phyloP scores from a whole-genome alignment of 2,888 invertebrate species.

The Notodonta ziczac region DNA sequence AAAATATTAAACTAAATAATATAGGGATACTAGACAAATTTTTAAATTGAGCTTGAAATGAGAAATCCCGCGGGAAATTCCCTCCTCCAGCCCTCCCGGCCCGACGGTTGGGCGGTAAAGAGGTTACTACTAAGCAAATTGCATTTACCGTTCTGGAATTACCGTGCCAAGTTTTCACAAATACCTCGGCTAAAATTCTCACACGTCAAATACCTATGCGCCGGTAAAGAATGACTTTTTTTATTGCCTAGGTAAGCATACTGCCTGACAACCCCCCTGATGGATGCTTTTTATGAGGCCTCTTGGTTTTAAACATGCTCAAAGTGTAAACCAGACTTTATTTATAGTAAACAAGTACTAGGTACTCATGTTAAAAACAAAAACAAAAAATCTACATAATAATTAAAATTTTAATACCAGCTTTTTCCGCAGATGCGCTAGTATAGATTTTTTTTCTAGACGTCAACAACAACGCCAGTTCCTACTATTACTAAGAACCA shows the following conservation, averaged over 20 bases:
- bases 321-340: too few species aligned
- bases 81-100: slow-evolving; percentile 34
- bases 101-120: slow-evolving; percentile 58
- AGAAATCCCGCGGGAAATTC: slow-evolving; percentile 67
- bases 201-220: slow-evolving; percentile 35
- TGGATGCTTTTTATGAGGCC: too few species aligned
- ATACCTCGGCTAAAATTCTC: slow-evolving; percentile 40
- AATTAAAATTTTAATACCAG: too few species aligned
- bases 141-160: slow-evolving; percentile 59
- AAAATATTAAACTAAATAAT: slow-evolving; percentile 42
- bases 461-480: too few species aligned
- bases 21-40: slow-evolving; percentile 55
- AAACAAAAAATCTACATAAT: too few species aligned
- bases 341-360: too few species aligned
- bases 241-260: not conserved
- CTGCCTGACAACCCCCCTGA: too few species aligned
- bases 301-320: too few species aligned
- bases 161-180: slow-evolving; percentile 52
- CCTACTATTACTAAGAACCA: too few species aligned
- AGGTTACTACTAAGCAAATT: slow-evolving; percentile 76
- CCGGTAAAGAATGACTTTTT: not conserved
- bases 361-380: too few species aligned
- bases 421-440: too few species aligned
- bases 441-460: too few species aligned
- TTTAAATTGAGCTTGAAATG: slow-evolving; percentile 77